Base-by-base conservation (phyloP, 1,140 invertebrate species). In the Lethocerus indicus region DNA sequence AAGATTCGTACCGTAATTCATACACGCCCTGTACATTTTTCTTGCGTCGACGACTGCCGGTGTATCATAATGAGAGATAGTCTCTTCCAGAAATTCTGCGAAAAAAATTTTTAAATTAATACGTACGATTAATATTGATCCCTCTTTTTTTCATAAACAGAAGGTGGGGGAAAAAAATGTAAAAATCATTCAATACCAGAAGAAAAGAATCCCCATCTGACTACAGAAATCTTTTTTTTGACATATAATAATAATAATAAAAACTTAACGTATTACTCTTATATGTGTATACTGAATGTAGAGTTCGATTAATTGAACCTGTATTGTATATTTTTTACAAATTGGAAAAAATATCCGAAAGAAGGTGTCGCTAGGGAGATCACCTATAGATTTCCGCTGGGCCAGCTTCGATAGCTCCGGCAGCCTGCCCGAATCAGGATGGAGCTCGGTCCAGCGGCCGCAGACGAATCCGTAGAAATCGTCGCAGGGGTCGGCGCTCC, bases 401-500 rank as follows among this genome's bases (percentile, higher is more conserved):
- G 52, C 54, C 12, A 53, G n/a, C n/a, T n/a, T n/a, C n/a, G n/a
- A n/a, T n/a, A n/a, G n/a, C n/a, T n/a, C n/a, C n/a, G n/a, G n/a
- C n/a, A n/a, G n/a, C n/a, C n/a, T n/a, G n/a, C n/a, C n/a, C n/a
- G n/a, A n/a, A n/a, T n/a, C 53, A 6, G 55, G 48, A 32, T 61
- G 54, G 43, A 59, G 52, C 3, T 51, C 41, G 14, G 60, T 54
- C 21, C 67, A 70, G 6, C 67, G 66, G 18, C 72, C 73, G 51
- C 73, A 75, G 27, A 71, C 66, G 49, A 70, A 75, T 27, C 69
- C 58, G 53, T 78, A 81, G 59, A 81, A 81, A 59, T 82, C 73
- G 3, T 73, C 64, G 56, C 79, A 82, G 4, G 78, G 77, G 57
- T 78, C 64, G 0, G 67, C 66, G 2, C 56, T 58, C 26, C 63